Evolutionary conservation across 2,888 invertebrate genomes (phyloP), one percentile per base, ranked within the genome.

Genomic region (Spilosoma lubricipeda): DNA sequence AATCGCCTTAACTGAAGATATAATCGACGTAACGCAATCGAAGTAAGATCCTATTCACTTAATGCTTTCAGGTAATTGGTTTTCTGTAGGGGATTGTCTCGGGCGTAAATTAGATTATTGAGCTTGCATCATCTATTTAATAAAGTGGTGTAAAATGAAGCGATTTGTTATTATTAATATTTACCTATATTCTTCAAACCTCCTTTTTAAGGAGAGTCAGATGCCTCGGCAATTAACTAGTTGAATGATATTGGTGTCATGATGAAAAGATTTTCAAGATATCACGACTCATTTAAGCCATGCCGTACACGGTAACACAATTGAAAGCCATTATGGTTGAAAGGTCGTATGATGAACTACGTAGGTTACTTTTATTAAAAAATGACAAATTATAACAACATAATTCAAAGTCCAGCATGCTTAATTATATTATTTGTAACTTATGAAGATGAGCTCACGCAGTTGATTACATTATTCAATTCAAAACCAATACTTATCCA

Each of bases 21-120:
- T 63, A 33, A 48, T 65, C 64, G 71, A 71, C 30, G 71, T 71
- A 71, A 71, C 71, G 71, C 64, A 65, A 70, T 71, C 71, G 64
- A 71, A 69, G 1, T 33, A n/a, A 33, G 42, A 4, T 48, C 45
- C 33, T 23, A 56, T 70, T 70, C 8, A 36, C 30, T 15, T 1
- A 27, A 42, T 36, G 30, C 5, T 65, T 36, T 36, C 23, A 33
- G n/a, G n/a, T 52, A 52, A 52, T 23, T 56, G 9, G 23, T 56
- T n/a, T 2, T 11, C 30, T 30, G 2, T 30, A 20, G 3, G 45
- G 13, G 48, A 48, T 48, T 5, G 20, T 20, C 48, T 48, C 48
- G 3, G 48, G 48, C 48, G 48, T 20, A 1, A 48, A 48, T 0
- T 0, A 39, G 9, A 1, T 9, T 39, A 39, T 39, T 45, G 45